These are phyloP conservation scores for Drepanosiphum platanoidis DNA, from an alignment of 2,888 invertebrate species.

Conservation along the genomic window DNA sequence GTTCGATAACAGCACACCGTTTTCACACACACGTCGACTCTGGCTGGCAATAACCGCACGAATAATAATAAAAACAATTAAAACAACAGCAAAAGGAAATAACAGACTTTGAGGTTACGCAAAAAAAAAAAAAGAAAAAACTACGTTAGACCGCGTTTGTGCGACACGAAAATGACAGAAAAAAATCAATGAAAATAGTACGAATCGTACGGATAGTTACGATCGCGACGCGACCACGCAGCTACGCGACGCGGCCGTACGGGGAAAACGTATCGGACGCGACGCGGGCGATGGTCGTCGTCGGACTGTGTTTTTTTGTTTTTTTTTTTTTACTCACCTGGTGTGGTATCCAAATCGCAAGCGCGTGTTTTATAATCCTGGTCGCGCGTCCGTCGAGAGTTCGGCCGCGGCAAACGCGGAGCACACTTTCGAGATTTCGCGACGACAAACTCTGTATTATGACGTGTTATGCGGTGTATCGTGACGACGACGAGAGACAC, in stretches of 20 bases:
- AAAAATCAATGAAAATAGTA: background rate
- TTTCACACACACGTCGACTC: slow-evolving; percentile 39
- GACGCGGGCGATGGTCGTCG: background rate
- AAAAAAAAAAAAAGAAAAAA: slow-evolving; percentile 10
- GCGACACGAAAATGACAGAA: background rate
- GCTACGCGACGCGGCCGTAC: background rate
- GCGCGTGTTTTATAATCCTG: slow-evolving; percentile 21
- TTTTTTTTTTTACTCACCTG: slow-evolving; percentile 43
- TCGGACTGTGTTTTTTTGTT: no score
- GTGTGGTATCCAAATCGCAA: slow-evolving; percentile 34
- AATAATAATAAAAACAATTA: background rate
- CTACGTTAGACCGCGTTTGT: background rate
- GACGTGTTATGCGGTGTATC: no score
- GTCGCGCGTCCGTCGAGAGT: slow-evolving; percentile 29
- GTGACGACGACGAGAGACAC: no score
- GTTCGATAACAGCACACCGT: slow-evolving; percentile 55
- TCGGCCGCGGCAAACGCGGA: background rate
- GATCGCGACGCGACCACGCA: background rate
- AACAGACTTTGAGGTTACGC: slow-evolving; percentile 8
- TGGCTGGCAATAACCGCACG: slow-evolving; percentile 7
- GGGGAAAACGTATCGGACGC: background rate
- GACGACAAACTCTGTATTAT: no score
- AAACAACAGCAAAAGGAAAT: background rate
- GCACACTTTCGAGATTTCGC: no score
- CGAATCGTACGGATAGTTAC: background rate